These are phyloP conservation scores for Diplolepis rosae DNA, from an alignment of 2,888 invertebrate species.

Conservation along the genomic window DNA sequence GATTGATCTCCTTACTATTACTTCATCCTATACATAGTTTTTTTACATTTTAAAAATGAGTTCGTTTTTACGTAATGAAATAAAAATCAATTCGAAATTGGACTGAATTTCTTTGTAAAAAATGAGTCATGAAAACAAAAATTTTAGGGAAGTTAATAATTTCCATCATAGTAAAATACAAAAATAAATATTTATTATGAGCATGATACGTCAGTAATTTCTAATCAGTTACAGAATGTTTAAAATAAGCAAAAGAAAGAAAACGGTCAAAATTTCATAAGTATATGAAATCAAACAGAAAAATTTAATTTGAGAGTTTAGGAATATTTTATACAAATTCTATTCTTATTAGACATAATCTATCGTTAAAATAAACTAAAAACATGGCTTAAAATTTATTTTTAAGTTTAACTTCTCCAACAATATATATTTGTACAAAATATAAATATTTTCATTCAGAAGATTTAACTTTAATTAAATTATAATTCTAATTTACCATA, in stretches of 20 bases:
- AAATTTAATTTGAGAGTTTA: background rate
- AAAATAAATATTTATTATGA: slow-evolving; percentile 23
- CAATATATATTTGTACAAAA: too few species aligned
- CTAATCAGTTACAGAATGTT: slow-evolving; percentile 1
- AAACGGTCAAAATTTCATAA: background rate
- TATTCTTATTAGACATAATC: background rate
- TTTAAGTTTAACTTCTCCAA: background rate
- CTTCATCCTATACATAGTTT: too few species aligned
- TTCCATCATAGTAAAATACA: background rate
- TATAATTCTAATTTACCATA: background rate
- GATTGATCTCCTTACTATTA: too few species aligned
- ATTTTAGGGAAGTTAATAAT: background rate
- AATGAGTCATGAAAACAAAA: background rate
- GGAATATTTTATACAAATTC: slow-evolving; percentile 4
- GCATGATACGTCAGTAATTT: background rate
- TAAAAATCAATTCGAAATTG: too few species aligned
- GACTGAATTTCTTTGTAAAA: too few species aligned
- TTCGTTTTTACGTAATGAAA: too few species aligned
- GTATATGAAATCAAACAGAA: background rate
- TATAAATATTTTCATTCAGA: too few species aligned
- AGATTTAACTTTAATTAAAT: too few species aligned
- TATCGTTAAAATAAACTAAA: background rate
- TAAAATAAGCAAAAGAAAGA: slow-evolving; percentile 13
- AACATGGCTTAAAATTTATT: background rate
- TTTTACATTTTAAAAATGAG: too few species aligned